Base-by-base conservation (phyloP, 2,888 invertebrate species). In the Cactoblastis cactorum region DNA sequence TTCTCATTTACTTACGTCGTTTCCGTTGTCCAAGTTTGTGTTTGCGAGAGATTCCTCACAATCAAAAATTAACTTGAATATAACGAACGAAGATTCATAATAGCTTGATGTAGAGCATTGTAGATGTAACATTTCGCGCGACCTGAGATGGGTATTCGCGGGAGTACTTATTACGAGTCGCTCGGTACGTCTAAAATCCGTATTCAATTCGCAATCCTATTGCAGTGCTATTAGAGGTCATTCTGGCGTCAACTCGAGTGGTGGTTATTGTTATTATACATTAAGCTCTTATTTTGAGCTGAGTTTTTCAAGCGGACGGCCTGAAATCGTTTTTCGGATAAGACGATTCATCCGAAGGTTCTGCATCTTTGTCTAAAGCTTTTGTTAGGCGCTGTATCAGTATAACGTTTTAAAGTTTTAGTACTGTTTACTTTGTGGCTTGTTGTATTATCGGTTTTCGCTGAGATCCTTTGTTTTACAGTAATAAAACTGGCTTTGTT, bases 241-340 rank as follows among this genome's bases (percentile, higher is more conserved):
- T 70, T 76, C 75, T 66, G 24, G 55, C 48, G 63, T 57, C 15
- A 35, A 51, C 51, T 15, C 5, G 48, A 22, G 28, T 19, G 58
- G 57, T 51, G 49, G 53, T 71, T 71, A 51, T 39, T 58, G 35
- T 58, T 57, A 65, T 63, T 51, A 32, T 22, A 8, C 41, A 41
- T 49, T 34, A 15, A 22, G 33, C 14, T 19, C 33, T 17, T 28
- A 51, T 58, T 62, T 53, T 17, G 38, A 51, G 39, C 45, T 32
- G 41, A 51, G 51, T 52, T 57, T 53, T 62, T 58, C 57, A 62
- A 57, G 66, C 63, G 64, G 56, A 33, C 50, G 58, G 56, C 53
- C 59, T 65, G 66, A 67, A 71, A 77, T 71, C 69, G 71, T 69
- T 73, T 76, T 74, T 72, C 62, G 70, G 67, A 63, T 70, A 69